These are phyloP conservation scores for Pseudochaenichthys georgianus DNA, from an alignment of 2,797 vertebrate species.

Conservation along the genomic window DNA sequence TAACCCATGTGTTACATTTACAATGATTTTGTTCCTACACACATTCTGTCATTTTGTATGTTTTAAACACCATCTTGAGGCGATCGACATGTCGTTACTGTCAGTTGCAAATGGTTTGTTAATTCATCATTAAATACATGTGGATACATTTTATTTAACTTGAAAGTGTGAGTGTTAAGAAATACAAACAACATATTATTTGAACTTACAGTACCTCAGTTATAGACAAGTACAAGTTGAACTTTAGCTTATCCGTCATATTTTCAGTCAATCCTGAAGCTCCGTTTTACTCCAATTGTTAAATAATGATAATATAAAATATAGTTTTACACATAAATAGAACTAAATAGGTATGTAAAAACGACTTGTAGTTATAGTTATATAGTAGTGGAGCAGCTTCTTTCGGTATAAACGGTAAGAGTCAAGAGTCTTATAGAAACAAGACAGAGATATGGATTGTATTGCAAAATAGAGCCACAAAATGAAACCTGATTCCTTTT, in stretches of 20 bases:
- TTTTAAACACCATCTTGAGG: conserved; percentile 1
- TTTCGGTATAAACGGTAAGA: neutral
- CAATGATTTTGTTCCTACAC: neutral
- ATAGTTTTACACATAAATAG: neutral
- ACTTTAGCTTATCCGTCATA: neutral
- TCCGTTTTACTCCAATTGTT: neutral
- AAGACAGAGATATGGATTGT: conserved; percentile 51
- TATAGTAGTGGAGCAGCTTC: neutral
- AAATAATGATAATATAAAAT: neutral
- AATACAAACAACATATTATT: neutral
- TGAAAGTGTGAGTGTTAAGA: neutral
- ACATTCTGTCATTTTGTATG: neutral
- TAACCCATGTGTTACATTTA: neutral
- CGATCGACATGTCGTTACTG: conserved; percentile 1
- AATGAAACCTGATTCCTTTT: conserved; percentile 73
- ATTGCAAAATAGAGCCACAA: conserved; percentile 71
- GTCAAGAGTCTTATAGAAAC: too few relatives aligned
- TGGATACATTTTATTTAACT: conserved; percentile 11
- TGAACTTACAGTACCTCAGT: neutral
- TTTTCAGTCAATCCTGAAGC: neutral
- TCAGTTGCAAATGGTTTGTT: conserved; percentile 13
- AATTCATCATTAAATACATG: conserved; percentile 44
- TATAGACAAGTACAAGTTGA: neutral
- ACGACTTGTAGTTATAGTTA: neutral
- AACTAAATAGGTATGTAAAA: neutral